Evolutionary conservation across 2,113 vertebrate species (phyloP).

Genomic region (Rhadina sibilatrix): DNA sequence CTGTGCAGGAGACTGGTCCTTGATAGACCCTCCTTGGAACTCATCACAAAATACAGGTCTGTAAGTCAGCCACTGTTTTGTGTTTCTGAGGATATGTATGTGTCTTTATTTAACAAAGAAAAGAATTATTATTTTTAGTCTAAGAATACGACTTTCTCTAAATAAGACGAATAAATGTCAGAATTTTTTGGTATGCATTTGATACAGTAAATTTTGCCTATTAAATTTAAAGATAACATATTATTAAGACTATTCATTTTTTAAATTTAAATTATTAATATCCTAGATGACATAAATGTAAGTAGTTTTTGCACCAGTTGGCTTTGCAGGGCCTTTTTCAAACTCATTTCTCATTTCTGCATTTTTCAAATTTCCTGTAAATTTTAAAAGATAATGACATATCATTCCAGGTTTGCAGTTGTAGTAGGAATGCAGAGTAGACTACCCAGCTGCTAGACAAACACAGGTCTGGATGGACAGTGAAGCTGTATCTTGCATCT

Average conservation of each 20-base stretch:
- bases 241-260: neutral
- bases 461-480: neutral
- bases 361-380: neutral
- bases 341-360: neutral
- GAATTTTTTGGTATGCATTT: neutral
- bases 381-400: neutral
- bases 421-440: neutral
- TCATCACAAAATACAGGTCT: neutral
- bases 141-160: neutral
- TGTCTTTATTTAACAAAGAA: neutral
- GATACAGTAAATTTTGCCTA: neutral
- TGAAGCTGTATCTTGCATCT: neutral
- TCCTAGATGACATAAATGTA: accelerated
- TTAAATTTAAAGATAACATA: neutral
- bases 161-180: neutral
- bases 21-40: neutral
- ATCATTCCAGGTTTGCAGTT: neutral
- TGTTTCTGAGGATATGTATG: neutral
- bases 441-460: neutral
- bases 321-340: neutral
- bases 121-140: neutral
- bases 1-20: neutral
- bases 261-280: neutral
- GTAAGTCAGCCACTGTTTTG: neutral
- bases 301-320: neutral